These are phyloP conservation scores for Meriones psammophilus DNA, from an alignment of 2,797 vertebrate genomes.

Conservation along the genomic window DNA sequence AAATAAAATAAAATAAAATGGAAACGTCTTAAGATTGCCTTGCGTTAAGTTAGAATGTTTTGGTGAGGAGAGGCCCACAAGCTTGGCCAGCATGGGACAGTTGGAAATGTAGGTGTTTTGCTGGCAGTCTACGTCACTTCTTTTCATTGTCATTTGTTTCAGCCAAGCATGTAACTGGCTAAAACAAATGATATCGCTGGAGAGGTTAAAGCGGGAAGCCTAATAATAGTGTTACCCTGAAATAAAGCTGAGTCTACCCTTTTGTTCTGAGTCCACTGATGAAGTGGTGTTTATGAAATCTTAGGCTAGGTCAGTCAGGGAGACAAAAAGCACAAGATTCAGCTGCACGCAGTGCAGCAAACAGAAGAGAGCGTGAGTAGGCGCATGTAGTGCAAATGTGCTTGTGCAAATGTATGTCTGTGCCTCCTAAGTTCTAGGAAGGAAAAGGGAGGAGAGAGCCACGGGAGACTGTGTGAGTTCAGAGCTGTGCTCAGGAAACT, in stretches of 20 bases:
- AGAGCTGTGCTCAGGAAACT: not conserved
- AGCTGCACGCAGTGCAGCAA: not conserved
- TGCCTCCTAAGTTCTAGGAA: not conserved
- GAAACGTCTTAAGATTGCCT: slow-evolving; percentile 57
- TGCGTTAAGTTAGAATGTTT: slow-evolving; percentile 67
- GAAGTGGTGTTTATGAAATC: not conserved
- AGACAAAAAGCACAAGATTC: not conserved
- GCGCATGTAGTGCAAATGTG: not conserved
- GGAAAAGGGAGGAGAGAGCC: not conserved
- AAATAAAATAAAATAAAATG: slow-evolving; percentile 69
- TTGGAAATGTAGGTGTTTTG: slow-evolving; percentile 27
- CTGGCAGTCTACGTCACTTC: not conserved
- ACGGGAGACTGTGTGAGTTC: not conserved
- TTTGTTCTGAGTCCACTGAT: not conserved
- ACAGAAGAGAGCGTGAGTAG: not conserved
- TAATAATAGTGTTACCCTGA: not conserved
- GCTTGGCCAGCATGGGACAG: slow-evolving; percentile 34
- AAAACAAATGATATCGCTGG: not conserved
- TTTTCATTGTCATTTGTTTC: slow-evolving; percentile 32
- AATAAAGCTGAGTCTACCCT: not conserved
- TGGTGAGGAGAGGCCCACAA: slow-evolving; percentile 21
- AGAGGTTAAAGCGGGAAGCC: not conserved
- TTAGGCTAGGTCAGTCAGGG: not conserved
- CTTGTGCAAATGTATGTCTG: not conserved
- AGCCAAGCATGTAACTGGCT: not conserved